Base-by-base conservation (phyloP, 2,888 invertebrate species). In the Anaspis maculata region DNA sequence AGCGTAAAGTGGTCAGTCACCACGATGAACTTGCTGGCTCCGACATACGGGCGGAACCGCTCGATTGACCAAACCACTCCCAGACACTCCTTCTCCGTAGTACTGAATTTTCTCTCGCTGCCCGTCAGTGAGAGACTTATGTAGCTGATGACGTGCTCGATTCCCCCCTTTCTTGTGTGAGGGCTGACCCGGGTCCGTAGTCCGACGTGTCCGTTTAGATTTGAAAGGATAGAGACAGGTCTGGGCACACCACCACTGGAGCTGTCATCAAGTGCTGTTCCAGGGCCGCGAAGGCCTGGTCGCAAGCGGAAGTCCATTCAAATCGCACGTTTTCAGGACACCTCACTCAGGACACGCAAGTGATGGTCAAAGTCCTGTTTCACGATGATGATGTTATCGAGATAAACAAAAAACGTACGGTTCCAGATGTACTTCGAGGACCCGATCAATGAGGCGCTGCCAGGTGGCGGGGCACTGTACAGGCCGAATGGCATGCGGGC, bases 321-420 rank as follows among this genome's bases (percentile, higher is more conserved):
- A n/a, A n/a, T n/a, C n/a, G n/a, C n/a, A n/a, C n/a, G n/a, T n/a
- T n/a, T n/a, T n/a, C n/a, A n/a, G n/a, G n/a, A n/a, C n/a, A 6
- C 6, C n/a, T 19, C 19, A 11, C 5, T 3, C 13, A 29, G 21
- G n/a, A 29, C 16, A 10, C 13, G 5, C 7, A 16, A 10, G 13
- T 29, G 29, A n/a, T 16, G n/a, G 16, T 29, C 29, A 33, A 48
- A 49, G 11, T 38, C 37, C 5, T 32, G 12, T 3, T 45, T 37
- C 4, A 30, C 35, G 3, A 54, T 34, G 9, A 56, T 45, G 2
- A 55, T 44, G 25, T 53, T 49, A 29, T 52, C 49, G 7, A 51
- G 23, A 37, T 48, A 54, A 12, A 21, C 22, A 15, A 37, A 37
- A 16, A 40, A n/a, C 21, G 9, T 37, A 12, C 5, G 37, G 37